phyloP scores from a whole-genome alignment of 2,797 vertebrate species.

The Garrulus glandarius region DNA sequence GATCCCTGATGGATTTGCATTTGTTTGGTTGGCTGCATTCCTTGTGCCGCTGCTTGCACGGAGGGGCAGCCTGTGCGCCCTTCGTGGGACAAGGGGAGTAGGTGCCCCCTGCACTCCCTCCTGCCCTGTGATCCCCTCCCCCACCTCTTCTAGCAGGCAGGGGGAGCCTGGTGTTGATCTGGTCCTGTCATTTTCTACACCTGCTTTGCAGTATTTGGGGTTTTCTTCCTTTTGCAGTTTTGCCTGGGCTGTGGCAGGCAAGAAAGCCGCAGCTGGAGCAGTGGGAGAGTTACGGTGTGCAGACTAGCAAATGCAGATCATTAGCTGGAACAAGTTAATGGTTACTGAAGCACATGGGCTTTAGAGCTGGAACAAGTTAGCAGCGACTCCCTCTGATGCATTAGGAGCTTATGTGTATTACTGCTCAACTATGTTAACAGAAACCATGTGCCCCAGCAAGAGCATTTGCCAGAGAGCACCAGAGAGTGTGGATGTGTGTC shows the following conservation, averaged over 20 bases:
- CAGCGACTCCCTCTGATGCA: background rate
- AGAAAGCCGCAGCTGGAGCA: background rate
- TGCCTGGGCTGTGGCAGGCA: background rate
- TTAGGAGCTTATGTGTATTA: background rate
- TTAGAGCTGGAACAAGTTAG: constrained; percentile 34
- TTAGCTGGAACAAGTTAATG: constrained; percentile 33
- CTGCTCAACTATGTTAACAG: background rate
- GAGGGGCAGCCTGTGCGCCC: background rate
- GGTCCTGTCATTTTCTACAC: background rate
- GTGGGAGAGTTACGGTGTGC: background rate
- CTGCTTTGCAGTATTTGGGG: background rate
- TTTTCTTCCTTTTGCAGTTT: background rate
- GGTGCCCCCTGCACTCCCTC: background rate
- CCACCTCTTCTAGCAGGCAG: background rate
- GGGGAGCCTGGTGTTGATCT: background rate
- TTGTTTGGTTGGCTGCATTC: background rate
- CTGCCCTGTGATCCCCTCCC: background rate
- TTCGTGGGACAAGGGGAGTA: fast-evolving
- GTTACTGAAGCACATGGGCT: constrained; percentile 14
- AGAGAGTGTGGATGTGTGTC: background rate
- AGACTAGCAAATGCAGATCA: constrained; percentile 1
- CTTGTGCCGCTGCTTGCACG: background rate
- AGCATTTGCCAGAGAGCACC: background rate
- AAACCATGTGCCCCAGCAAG: background rate
- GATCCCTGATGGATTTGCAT: background rate